Conservation (phyloP, 2,113 vertebrate species). For the Chaetodon auriga region DNA sequence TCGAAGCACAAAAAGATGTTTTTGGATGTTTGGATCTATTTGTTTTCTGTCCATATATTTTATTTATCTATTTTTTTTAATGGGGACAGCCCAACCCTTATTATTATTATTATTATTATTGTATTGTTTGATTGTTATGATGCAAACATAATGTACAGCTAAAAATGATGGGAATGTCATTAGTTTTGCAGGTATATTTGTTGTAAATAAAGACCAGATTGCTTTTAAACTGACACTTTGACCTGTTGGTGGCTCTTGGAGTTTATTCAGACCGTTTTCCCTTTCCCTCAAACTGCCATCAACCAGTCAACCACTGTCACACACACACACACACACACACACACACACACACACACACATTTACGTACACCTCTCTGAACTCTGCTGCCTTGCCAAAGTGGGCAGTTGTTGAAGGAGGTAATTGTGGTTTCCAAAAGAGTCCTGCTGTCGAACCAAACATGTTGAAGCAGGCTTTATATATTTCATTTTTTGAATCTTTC, state of each 20-base stretch:
- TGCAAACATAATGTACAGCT: background rate
- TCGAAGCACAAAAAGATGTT: background rate
- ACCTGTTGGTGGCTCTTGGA: background rate
- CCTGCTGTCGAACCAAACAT: slow-evolving; percentile 61
- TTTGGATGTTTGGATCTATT: background rate
- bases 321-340: background rate
- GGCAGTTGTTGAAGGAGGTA: slow-evolving; percentile 67
- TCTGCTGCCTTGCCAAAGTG: slow-evolving; percentile 45
- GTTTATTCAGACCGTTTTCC: background rate
- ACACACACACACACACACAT: slow-evolving; percentile 6
- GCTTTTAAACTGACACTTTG: background rate
- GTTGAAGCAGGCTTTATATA: slow-evolving; percentile 64
- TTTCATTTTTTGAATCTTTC: slow-evolving; percentile 55
- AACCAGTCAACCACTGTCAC: background rate
- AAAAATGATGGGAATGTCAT: background rate
- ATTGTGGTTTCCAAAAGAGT: slow-evolving; percentile 63
- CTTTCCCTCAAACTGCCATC: background rate
- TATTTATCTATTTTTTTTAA: background rate
- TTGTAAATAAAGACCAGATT: too few species aligned
- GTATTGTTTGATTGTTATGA: background rate
- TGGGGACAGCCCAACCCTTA: background rate
- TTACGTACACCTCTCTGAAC: slow-evolving; percentile 13
- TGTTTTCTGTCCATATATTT: background rate
- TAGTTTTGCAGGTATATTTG: background rate
- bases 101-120: background rate